phyloP scores from a whole-genome alignment of 2,888 invertebrate genomes.

The Tyria jacobaeae region DNA sequence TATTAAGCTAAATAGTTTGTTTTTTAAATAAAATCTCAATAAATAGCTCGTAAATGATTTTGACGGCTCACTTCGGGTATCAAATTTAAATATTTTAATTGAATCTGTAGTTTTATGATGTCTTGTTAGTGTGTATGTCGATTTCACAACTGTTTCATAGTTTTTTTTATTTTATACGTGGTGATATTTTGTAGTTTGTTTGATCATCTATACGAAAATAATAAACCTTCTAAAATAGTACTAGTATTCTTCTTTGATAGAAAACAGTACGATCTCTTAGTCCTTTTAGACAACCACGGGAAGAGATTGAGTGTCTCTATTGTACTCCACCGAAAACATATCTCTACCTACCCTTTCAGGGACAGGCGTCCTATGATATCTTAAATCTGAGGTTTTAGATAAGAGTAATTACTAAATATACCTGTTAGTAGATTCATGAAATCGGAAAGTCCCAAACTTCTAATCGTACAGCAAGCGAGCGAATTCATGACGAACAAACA shows the following conservation, averaged over 20 bases:
- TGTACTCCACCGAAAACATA: no score
- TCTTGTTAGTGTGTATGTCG: neutral
- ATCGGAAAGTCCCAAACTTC: neutral
- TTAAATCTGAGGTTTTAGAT: no score
- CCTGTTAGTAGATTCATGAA: neutral
- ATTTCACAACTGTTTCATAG: neutral
- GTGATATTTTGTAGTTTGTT: neutral
- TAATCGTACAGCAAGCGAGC: slow-evolving; percentile 4
- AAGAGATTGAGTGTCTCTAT: no score
- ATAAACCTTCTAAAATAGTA: no score
- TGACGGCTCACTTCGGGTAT: neutral
- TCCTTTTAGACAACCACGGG: no score
- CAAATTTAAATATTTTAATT: slow-evolving; percentile 24
- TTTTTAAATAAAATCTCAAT: slow-evolving; percentile 20
- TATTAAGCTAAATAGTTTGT: slow-evolving; percentile 13
- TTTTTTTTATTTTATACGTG: neutral
- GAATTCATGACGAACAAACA: slow-evolving; percentile 21
- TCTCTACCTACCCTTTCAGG: no score
- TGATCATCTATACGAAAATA: neutral
- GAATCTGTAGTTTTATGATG: slow-evolving; percentile 6
- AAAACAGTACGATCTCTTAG: no score
- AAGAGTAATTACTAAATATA: no score
- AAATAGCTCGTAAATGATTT: slow-evolving; percentile 8
- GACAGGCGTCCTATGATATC: no score
- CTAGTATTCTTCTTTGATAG: no score